Evolutionary conservation across 1,140 invertebrate genomes (phyloP).

Genomic region (Drosophila rufa): DNA sequence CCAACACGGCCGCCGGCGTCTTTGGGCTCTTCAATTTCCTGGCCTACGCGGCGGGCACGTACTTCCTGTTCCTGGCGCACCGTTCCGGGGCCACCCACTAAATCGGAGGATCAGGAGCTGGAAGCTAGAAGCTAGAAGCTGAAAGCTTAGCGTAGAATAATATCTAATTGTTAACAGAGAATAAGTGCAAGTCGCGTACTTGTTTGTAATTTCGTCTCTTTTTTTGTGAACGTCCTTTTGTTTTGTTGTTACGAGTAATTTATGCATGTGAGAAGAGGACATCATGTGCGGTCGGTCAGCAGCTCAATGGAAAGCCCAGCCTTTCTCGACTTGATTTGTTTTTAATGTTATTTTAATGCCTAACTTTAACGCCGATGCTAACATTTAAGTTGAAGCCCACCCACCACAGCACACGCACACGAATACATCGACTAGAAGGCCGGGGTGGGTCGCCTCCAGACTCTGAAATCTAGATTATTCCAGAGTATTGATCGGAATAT

Average conservation of each 20-base stretch:
- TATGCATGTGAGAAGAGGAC: conserved; percentile 19
- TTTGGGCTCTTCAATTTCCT: conserved; percentile 93
- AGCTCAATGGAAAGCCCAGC: conserved; percentile 21
- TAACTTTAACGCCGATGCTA: conserved; percentile 70
- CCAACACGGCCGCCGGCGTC: conserved; percentile 91
- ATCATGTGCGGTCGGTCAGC: neutral
- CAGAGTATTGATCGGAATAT: neutral
- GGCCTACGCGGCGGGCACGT: conserved; percentile 91
- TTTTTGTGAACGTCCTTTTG: conserved; percentile 19
- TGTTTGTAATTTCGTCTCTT: conserved; percentile 33
- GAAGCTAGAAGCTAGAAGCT: conserved; percentile 14
- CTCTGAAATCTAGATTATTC: neutral
- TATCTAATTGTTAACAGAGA: conserved; percentile 47
- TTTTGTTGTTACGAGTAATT: conserved; percentile 37
- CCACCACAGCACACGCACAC: conserved; percentile 15
- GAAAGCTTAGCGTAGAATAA: conserved; percentile 46
- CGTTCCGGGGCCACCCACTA: conserved; percentile 86
- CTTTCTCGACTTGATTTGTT: conserved; percentile 62
- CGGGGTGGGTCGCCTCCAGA: conserved; percentile 2
- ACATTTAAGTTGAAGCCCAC: conserved; percentile 52
- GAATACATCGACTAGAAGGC: conserved; percentile 1
- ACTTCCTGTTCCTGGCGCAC: conserved; percentile 91
- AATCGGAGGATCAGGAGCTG: conserved; percentile 1
- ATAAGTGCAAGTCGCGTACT: conserved; percentile 54
- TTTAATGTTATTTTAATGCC: conserved; percentile 77